Percentiles rank a stretch among this genome's conserved stretches.
Evolutionary conservation across 2,888 invertebrate species (phyloP).

Genomic region (Phymatocera aterrima): DNA sequence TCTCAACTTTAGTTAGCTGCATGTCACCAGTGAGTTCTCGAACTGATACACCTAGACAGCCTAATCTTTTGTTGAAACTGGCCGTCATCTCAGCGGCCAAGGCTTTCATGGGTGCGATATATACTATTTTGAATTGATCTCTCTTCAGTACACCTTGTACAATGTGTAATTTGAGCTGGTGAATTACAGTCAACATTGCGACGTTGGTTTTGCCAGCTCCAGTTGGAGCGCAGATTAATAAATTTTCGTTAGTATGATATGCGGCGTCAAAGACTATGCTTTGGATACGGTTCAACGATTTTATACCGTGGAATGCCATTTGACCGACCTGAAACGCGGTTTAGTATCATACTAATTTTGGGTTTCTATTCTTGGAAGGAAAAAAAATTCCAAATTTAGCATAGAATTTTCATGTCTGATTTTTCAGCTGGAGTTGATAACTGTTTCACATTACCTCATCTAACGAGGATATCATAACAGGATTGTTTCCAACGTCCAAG

Average conservation of each 20-base stretch:
- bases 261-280: conserved; percentile 96
- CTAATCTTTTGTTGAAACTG: conserved; percentile 91
- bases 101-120: conserved; percentile 99
- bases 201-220: conserved; percentile 99
- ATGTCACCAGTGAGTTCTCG: conserved; percentile 98
- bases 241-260: conserved; percentile 96
- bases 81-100: conserved; percentile 98
- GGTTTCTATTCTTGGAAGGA: not conserved
- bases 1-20: conserved; percentile 96
- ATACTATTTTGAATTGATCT: conserved; percentile 98
- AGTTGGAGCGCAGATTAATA: conserved; percentile 98
- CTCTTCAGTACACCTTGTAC: conserved; percentile 89
- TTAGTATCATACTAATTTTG: conserved; percentile 7
- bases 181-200: conserved; percentile 93
- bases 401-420: not conserved
- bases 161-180: conserved; percentile 91
- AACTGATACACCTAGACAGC: conserved; percentile 87
- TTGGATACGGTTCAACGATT: conserved; percentile 94
- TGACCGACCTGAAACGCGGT: conserved; percentile 85
- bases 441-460: conserved; percentile 77
- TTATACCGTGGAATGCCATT: conserved; percentile 92
- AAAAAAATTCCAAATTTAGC: conserved; percentile 30
- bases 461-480: conserved; percentile 80
- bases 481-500: conserved; percentile 80
- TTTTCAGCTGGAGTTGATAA: not conserved